Evolutionary conservation across 2,888 invertebrate species (phyloP).

Genomic region (Lithosia quadra): DNA sequence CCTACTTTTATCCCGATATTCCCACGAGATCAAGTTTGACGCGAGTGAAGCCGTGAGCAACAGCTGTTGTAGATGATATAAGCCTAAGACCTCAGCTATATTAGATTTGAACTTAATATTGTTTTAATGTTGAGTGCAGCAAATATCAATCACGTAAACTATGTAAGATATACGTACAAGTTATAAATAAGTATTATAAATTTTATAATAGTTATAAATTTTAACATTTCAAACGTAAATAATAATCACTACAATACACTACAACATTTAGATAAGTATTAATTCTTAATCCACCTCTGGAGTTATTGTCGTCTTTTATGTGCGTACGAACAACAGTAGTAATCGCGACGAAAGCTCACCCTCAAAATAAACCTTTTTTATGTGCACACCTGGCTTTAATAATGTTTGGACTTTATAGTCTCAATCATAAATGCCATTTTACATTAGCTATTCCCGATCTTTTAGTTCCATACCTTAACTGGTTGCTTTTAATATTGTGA

Average conservation of each 20-base stretch:
- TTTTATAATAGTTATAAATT: no score
- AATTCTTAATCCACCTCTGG: conserved; percentile 62
- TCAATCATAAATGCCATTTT: conserved; percentile 62
- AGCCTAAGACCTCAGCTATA: no score
- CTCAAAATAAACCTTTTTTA: conserved; percentile 74
- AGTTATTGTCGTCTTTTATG: conserved; percentile 72
- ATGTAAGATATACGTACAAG: not conserved
- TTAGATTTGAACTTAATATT: no score
- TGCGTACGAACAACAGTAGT: conserved; percentile 75
- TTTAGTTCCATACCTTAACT: conserved; percentile 53
- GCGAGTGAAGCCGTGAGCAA: no score
- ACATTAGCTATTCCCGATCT: conserved; percentile 45
- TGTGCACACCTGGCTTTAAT: conserved; percentile 58
- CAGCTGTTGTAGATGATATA: no score
- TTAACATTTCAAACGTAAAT: not conserved
- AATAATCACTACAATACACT: no score
- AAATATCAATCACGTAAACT: not conserved
- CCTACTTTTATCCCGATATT: no score
- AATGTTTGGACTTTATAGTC: conserved; percentile 53
- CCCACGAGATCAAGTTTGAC: no score
- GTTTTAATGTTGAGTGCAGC: no score
- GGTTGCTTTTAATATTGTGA: conserved; percentile 55
- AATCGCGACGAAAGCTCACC: conserved; percentile 81
- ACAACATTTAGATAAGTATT: no score
- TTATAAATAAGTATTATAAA: no score